A percentile compares a stretch with the other conserved stretches of the same genome.
These are phyloP conservation scores for Prorops nasuta DNA, from an alignment of 1,140 invertebrate species.

Conservation along the genomic window DNA sequence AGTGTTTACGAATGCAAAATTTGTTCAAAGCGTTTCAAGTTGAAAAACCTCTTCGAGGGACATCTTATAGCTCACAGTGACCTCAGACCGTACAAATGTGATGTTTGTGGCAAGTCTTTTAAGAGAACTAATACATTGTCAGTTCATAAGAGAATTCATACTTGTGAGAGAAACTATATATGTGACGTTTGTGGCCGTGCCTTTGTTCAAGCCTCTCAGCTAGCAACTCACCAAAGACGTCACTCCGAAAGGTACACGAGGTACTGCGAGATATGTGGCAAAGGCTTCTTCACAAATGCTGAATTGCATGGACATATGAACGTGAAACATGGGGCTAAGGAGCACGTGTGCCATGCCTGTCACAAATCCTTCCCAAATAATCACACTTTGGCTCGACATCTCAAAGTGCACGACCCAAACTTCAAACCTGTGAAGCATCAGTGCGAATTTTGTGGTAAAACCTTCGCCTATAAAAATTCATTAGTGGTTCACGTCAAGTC, in stretches of 20 bases:
- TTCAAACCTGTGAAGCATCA: slow-evolving; percentile 45
- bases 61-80: slow-evolving; percentile 54
- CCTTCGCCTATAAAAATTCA: slow-evolving; percentile 52
- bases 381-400: slow-evolving; percentile 44
- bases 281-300: slow-evolving; percentile 51
- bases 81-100: slow-evolving; percentile 54
- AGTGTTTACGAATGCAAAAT: slow-evolving; percentile 45
- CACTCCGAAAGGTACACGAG: slow-evolving; percentile 48
- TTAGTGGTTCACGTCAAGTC: slow-evolving; percentile 55
- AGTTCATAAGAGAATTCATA: slow-evolving; percentile 46
- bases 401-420: slow-evolving; percentile 57
- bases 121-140: slow-evolving; percentile 51
- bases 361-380: slow-evolving; percentile 43
- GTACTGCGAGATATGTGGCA: slow-evolving; percentile 49
- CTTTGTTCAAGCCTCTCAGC: slow-evolving; percentile 46
- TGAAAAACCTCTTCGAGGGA: slow-evolving; percentile 56
- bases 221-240: slow-evolving; percentile 45
- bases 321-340: slow-evolving; percentile 41
- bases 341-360: slow-evolving; percentile 41
- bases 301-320: slow-evolving; percentile 46
- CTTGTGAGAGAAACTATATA: slow-evolving; percentile 37
- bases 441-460: slow-evolving; percentile 54
- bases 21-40: slow-evolving; percentile 52
- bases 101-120: slow-evolving; percentile 53
- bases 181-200: slow-evolving; percentile 51